Percentiles rank a stretch among this genome's conserved stretches.
Conservation (phyloP, 2,113 vertebrate genomes). For the Psettodes erumei region DNA sequence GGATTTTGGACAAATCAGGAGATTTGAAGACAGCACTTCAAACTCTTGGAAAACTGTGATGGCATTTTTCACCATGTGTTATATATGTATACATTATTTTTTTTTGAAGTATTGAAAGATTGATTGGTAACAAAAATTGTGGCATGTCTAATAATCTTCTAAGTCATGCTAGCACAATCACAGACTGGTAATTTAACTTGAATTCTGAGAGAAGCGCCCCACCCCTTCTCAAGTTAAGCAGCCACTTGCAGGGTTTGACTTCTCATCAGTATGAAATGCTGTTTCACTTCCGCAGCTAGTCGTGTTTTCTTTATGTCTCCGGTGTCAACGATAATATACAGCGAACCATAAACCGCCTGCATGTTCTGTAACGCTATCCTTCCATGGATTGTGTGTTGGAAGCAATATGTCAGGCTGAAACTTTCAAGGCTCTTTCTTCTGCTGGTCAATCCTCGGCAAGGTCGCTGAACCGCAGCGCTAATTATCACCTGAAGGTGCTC, state of each 20-base stretch:
- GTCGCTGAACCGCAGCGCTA: conserved; percentile 62
- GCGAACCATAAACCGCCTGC: background rate
- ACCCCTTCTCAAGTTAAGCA: background rate
- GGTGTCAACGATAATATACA: conserved; percentile 10
- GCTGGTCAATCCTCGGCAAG: conserved; percentile 44
- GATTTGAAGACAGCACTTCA: background rate
- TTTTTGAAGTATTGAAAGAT: background rate
- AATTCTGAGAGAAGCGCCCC: background rate
- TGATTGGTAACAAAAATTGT: background rate
- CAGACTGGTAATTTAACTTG: background rate
- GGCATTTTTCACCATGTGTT: background rate
- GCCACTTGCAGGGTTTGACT: conserved; percentile 5
- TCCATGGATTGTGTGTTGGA: conserved; percentile 1
- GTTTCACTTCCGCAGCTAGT: background rate
- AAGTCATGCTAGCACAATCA: background rate
- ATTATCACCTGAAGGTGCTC: conserved; percentile 69
- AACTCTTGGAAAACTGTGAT: background rate
- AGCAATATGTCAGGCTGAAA: conserved; percentile 15
- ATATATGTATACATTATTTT: too few species aligned
- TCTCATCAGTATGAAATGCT: background rate
- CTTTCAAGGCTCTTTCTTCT: conserved; percentile 40
- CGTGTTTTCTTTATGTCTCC: background rate
- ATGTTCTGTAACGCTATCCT: background rate
- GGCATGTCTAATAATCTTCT: background rate
- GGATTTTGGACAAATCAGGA: background rate